A percentile compares a stretch with the other conserved stretches of the same genome.
Conservation (phyloP, 2,113 vertebrate genomes). For the Stegastes partitus region DNA sequence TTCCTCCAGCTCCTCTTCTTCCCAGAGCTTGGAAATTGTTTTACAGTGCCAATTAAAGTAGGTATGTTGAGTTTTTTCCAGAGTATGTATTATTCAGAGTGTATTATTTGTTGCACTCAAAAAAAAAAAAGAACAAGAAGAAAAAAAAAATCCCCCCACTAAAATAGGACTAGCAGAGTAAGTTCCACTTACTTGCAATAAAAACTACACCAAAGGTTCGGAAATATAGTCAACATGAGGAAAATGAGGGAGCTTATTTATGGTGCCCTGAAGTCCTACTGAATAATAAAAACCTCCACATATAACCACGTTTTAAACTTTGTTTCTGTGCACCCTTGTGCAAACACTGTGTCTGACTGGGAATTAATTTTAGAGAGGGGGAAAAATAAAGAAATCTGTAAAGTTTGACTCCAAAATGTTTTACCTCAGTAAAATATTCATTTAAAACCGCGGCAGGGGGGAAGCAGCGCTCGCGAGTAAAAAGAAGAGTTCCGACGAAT, state of each 20-base stretch:
- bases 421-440: slow-evolving; percentile 66
- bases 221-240: slow-evolving; percentile 73
- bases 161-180: slow-evolving; percentile 76
- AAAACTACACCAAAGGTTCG: slow-evolving; percentile 78
- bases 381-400: slow-evolving; percentile 58
- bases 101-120: slow-evolving; percentile 80
- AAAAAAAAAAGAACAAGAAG: slow-evolving; percentile 43
- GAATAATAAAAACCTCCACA: slow-evolving; percentile 75
- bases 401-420: slow-evolving; percentile 75
- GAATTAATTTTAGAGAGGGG: slow-evolving; percentile 60
- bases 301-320: slow-evolving; percentile 72
- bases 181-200: slow-evolving; percentile 78
- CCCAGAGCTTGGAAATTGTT: slow-evolving; percentile 79
- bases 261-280: slow-evolving; percentile 73
- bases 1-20: slow-evolving; percentile 41
- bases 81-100: slow-evolving; percentile 79
- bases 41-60: slow-evolving; percentile 85
- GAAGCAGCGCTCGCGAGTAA: slow-evolving; percentile 14
- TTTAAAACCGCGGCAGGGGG: slow-evolving; percentile 31
- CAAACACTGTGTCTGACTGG: slow-evolving; percentile 59
- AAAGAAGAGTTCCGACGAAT: slow-evolving; percentile 42
- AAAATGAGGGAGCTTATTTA: slow-evolving; percentile 76
- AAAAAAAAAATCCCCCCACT: slow-evolving; percentile 38
- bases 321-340: slow-evolving; percentile 55
- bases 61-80: slow-evolving; percentile 77